Evolutionary conservation across 2,113 vertebrate species (phyloP).

Genomic region (Meles meles): DNA sequence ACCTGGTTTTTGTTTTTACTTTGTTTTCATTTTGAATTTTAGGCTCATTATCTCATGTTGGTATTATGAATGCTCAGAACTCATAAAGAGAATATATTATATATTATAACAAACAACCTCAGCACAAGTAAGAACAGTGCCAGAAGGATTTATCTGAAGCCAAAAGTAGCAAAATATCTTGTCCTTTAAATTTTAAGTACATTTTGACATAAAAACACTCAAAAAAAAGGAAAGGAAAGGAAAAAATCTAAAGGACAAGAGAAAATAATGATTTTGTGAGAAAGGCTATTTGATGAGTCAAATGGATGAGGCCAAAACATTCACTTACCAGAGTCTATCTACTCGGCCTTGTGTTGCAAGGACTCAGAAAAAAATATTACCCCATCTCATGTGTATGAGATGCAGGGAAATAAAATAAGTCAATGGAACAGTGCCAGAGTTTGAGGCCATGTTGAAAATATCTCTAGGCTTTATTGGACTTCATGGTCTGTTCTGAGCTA

Average conservation of each 20-base stretch:
- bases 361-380: neutral
- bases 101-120: neutral
- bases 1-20: neutral
- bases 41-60: neutral
- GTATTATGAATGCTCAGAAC: neutral
- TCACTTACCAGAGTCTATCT: neutral
- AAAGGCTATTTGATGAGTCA: slow-evolving; percentile 11
- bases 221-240: neutral
- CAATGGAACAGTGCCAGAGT: neutral
- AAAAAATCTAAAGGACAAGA: neutral
- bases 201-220: neutral
- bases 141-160: neutral
- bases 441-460: neutral
- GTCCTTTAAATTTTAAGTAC: slow-evolving; percentile 37
- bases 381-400: neutral
- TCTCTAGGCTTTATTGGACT: neutral
- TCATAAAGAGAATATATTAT: neutral
- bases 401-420: neutral
- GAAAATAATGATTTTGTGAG: slow-evolving; percentile 31
- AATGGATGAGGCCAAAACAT: neutral
- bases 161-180: neutral
- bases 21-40: neutral
- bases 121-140: neutral
- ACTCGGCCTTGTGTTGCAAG: neutral
- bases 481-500: neutral